Conservation (phyloP, 2,797 vertebrate species). For the Erpetoichthys calabaricus region DNA sequence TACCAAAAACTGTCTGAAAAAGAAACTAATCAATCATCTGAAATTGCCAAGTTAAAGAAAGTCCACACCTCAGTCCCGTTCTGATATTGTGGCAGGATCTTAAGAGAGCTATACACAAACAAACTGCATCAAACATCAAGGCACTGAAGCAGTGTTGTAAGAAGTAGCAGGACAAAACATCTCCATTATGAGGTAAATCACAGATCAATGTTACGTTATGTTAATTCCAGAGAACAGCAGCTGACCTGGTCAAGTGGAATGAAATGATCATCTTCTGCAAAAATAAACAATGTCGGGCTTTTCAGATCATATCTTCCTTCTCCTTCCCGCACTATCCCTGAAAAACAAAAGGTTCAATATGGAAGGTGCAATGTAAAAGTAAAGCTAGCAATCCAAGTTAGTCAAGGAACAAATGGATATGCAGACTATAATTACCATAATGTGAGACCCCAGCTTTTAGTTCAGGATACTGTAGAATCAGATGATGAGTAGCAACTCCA, state of each 20-base stretch:
- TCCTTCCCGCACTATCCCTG: conserved; percentile 51
- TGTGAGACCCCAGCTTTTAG: conserved; percentile 56
- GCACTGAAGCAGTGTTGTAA: background rate
- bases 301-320: conserved; percentile 46
- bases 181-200: background rate
- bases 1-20: too few relatives aligned
- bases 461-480: conserved; percentile 47
- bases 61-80: too few relatives aligned
- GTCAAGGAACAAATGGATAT: background rate
- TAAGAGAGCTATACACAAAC: too few relatives aligned
- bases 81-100: too few relatives aligned
- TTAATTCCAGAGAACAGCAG: too few relatives aligned
- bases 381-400: background rate
- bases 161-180: conserved; percentile 1
- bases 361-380: background rate
- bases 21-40: too few relatives aligned
- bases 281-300: conserved; percentile 63
- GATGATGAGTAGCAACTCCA: conserved; percentile 45
- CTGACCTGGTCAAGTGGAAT: conserved; percentile 57
- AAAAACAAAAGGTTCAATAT: conserved; percentile 6
- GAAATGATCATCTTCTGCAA: conserved; percentile 51
- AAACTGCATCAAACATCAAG: too few relatives aligned
- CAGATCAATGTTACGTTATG: background rate
- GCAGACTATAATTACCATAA: conserved; percentile 34
- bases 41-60: too few relatives aligned